Percentiles rank a stretch among this genome's conserved stretches.
phyloP scores from a whole-genome alignment of 92 coral and sea anemone species.

The Hydrozoanthus gracilis region DNA sequence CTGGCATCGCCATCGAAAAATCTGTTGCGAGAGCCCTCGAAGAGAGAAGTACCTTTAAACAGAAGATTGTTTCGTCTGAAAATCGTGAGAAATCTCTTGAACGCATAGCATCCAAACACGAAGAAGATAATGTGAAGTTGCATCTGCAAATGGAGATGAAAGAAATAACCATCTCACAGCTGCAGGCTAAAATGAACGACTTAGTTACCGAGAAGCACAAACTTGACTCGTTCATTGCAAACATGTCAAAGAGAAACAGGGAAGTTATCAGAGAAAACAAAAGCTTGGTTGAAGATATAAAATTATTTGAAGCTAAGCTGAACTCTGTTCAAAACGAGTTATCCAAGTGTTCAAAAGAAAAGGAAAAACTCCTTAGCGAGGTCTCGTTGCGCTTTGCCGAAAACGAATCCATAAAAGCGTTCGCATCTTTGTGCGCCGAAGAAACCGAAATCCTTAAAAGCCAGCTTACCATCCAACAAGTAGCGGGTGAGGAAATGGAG shows the following conservation, averaged over 20 bases:
- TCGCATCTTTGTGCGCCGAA: constrained; percentile 78
- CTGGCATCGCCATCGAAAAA: constrained; percentile 52
- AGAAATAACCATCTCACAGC: constrained; percentile 54
- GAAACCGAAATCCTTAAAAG: constrained; percentile 74
- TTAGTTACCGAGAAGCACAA: constrained; percentile 64
- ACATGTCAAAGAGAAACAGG: constrained; percentile 63
- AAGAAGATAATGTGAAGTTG: constrained; percentile 49
- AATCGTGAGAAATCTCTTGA: constrained; percentile 58
- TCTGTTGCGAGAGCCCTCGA: constrained; percentile 58
- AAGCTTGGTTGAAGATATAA: constrained; percentile 71
- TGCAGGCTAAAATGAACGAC: constrained; percentile 48
- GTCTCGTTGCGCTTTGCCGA: constrained; percentile 74
- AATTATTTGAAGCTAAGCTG: constrained; percentile 74
- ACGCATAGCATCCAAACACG: constrained; percentile 36
- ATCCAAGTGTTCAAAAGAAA: constrained; percentile 74
- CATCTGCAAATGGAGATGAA: constrained; percentile 56
- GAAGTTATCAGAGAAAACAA: constrained; percentile 80
- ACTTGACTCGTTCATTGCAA: constrained; percentile 60
- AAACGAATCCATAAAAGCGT: constrained; percentile 73
- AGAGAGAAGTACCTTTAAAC: constrained; percentile 55
- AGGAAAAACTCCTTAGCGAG: constrained; percentile 78
- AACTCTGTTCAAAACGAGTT: constrained; percentile 70
- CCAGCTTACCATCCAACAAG: constrained; percentile 72
- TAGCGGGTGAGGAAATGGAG: constrained; percentile 65
- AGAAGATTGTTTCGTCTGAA: constrained; percentile 43